Evolutionary conservation across 2,888 invertebrate species (phyloP).

Genomic region (Thymelicus sylvestris): DNA sequence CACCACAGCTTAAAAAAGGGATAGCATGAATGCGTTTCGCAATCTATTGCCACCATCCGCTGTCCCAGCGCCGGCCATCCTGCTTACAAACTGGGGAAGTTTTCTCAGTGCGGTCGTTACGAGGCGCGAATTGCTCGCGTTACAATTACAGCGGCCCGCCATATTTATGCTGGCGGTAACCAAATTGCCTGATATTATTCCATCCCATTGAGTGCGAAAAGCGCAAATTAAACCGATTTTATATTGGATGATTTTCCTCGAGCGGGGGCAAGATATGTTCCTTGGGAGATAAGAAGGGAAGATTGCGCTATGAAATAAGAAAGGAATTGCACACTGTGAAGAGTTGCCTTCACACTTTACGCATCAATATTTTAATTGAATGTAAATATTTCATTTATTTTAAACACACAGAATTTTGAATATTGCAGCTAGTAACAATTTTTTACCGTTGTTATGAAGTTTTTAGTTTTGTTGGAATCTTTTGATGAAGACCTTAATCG

Average conservation of each 20-base stretch:
- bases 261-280: slow-evolving; percentile 82
- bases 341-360: slow-evolving; percentile 67
- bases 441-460: too few species aligned
- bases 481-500: too few species aligned
- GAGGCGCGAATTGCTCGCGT: slow-evolving; percentile 83
- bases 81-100: slow-evolving; percentile 77
- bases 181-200: slow-evolving; percentile 85
- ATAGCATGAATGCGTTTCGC: slow-evolving; percentile 3
- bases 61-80: slow-evolving; percentile 56
- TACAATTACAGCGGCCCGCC: slow-evolving; percentile 83
- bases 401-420: too few species aligned
- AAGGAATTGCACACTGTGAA: slow-evolving; percentile 78
- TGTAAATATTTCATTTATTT: too few species aligned
- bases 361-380: slow-evolving; percentile 62
- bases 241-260: slow-evolving; percentile 83
- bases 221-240: slow-evolving; percentile 85
- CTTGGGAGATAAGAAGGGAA: slow-evolving; percentile 81
- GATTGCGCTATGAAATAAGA: slow-evolving; percentile 85
- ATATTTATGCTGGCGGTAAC: slow-evolving; percentile 85
- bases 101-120: slow-evolving; percentile 81
- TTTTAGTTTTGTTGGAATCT: too few species aligned
- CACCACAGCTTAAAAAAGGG: not conserved
- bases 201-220: slow-evolving; percentile 85
- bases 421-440: too few species aligned
- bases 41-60: slow-evolving; percentile 33